Base-by-base conservation (phyloP, 2,797 vertebrate species). In the Smutsia temminckii region DNA sequence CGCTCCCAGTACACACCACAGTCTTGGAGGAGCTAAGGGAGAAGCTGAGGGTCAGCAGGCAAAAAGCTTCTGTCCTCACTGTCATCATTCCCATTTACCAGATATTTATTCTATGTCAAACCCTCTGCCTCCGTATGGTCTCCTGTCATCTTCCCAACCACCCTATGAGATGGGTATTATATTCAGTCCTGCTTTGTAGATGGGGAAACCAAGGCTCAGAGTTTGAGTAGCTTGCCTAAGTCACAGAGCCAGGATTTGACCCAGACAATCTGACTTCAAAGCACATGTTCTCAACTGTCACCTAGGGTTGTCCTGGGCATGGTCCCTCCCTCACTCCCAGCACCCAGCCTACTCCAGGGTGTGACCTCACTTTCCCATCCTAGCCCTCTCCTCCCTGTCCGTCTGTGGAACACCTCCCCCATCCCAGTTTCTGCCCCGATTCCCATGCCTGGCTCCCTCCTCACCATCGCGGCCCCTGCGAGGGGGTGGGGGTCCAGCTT, bases 1-100 rank as follows among this genome's bases (percentile, higher is more conserved):
- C 10, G 97, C 98, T 84, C 99, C 99, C 98, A 99, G 98, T 0
- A 98, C 98, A 49, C 99, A 99, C 99, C 99, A 98, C 29, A 98
- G 89, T 46, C 95, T 93, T 0, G 93, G 94, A 34, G 97, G 97
- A 68, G 97, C 97, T 98, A 51, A 29, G 17, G 27, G 46, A 21
- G 40, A 93, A 51, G 61, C 8, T 68, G 57, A 27, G 0, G 3
- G 40, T 93, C 10, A 86, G 71, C 9, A 13, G 57, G 42, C 11
- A 80, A 85, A 53, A 42, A 49, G 40, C 17, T 9, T 61, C 78
- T 40, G 16, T 32, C 42, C 17, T 32, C 40, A 51, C 29, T 12
- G 20, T 68, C 92, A 90, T n/a, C 63, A 61, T 21, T 92, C 64
- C 89, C 34, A n/a, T 68, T 74, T 42, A 14, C 61, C 61, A 81